These are phyloP conservation scores for Plectrocnemia conspersa DNA, from an alignment of 1,140 invertebrate species.

Conservation along the genomic window DNA sequence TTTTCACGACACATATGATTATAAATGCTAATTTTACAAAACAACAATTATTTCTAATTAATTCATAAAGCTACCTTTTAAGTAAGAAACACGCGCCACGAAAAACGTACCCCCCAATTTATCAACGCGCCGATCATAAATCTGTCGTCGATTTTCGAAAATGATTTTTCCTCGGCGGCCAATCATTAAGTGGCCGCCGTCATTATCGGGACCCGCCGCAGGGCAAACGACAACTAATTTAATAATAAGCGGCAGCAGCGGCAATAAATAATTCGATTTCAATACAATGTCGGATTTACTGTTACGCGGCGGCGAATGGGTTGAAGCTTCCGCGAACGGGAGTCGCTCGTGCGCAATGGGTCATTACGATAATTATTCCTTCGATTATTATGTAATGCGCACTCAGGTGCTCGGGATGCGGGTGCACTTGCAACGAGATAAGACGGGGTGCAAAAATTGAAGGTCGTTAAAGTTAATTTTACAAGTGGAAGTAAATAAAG, in stretches of 20 bases:
- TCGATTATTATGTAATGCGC: too few species aligned
- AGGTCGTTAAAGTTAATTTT: too few species aligned
- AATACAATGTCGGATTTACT: constrained; percentile 3
- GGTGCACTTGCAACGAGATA: too few species aligned
- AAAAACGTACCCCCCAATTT: not conserved
- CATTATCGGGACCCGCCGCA: too few species aligned
- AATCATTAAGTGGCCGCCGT: not conserved
- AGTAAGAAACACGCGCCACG: too few species aligned
- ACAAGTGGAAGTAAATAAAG: too few species aligned
- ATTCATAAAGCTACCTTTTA: too few species aligned
- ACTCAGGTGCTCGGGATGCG: too few species aligned
- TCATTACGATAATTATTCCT: too few species aligned
- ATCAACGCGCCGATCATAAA: constrained; percentile 10
- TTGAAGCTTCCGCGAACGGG: too few species aligned
- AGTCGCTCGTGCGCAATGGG: too few species aligned
- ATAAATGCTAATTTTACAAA: not conserved
- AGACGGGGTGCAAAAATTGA: too few species aligned
- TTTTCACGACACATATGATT: not conserved
- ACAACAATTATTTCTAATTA: not conserved
- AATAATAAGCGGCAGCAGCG: constrained; percentile 20
- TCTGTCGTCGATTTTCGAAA: constrained; percentile 14
- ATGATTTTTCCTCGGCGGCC: constrained; percentile 7
- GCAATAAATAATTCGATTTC: constrained; percentile 28
- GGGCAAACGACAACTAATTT: constrained; percentile 30
- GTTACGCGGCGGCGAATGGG: not conserved